phyloP scores from a whole-genome alignment of 2,113 vertebrate species.

The Rutilus rutilus region DNA sequence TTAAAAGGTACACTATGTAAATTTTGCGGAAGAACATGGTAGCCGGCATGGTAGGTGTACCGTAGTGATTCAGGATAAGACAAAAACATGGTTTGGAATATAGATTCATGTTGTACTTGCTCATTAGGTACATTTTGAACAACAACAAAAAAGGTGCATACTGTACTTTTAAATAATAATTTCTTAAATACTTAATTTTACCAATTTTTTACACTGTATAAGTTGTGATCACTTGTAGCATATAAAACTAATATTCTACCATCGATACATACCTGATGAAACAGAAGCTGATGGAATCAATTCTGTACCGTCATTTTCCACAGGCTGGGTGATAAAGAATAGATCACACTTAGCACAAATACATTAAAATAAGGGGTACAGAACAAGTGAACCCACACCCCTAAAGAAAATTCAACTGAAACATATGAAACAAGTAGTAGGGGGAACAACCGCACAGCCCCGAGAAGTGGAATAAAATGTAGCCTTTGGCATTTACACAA shows the following conservation, averaged over 20 bases:
- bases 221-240: no score
- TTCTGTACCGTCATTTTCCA: conserved; percentile 71
- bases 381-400: not conserved
- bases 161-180: no score
- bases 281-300: conserved; percentile 69
- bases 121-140: no score
- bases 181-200: no score
- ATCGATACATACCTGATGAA: conserved; percentile 69
- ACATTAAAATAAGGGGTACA: not conserved
- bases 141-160: no score
- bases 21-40: no score
- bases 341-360: not conserved
- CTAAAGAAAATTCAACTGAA: not conserved
- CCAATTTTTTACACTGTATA: no score
- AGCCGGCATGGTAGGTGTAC: no score
- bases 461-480: not conserved
- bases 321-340: conserved; percentile 71
- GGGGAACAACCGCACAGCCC: not conserved
- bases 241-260: not conserved
- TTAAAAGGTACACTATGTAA: no score
- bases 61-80: no score
- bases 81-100: no score
- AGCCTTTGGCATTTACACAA: not conserved
- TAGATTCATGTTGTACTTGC: no score
- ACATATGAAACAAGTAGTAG: not conserved